phyloP scores from a whole-genome alignment of 1,140 invertebrate genomes.

The Homarus americanus region DNA sequence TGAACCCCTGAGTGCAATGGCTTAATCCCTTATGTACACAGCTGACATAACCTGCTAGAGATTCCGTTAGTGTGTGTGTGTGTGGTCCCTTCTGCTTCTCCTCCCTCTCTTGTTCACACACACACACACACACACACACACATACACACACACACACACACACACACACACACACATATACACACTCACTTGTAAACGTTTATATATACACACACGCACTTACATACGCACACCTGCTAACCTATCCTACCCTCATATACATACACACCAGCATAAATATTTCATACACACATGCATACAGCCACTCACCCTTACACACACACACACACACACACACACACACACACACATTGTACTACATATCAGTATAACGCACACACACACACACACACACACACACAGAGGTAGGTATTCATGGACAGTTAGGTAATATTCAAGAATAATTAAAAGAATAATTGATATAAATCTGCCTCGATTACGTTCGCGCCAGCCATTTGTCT shows the following conservation, averaged over 20 bases:
- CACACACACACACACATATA: neutral
- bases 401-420: neutral
- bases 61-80: too few species aligned
- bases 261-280: neutral
- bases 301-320: neutral
- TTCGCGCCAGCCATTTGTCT: too few species aligned
- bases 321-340: neutral
- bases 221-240: neutral
- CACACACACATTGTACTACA: neutral
- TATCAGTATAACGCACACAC: neutral
- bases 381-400: neutral
- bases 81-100: too few species aligned
- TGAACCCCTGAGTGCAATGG: too few species aligned
- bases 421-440: too few species aligned
- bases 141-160: neutral
- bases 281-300: too few species aligned
- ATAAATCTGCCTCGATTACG: too few species aligned
- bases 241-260: too few species aligned
- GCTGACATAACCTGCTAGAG: too few species aligned
- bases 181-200: neutral
- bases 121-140: neutral
- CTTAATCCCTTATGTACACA: too few species aligned
- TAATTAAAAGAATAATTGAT: too few species aligned
- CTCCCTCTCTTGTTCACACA: too few species aligned
- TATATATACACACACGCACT: neutral